Conservation (phyloP, 1,140 invertebrate species). For the Bombus pyrosoma region DNA sequence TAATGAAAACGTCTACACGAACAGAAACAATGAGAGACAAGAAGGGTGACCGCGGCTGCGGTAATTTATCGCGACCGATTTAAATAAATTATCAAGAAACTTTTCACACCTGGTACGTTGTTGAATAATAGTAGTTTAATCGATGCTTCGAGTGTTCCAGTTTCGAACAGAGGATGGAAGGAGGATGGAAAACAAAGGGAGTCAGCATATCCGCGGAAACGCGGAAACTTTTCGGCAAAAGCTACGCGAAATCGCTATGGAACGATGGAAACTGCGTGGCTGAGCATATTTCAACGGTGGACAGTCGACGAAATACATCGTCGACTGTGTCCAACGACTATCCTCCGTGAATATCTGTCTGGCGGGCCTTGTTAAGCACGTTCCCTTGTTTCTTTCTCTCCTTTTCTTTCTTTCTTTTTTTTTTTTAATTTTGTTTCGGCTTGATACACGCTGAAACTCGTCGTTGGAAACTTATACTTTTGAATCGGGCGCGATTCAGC, state of each 20-base stretch:
- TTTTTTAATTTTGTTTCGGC: background rate
- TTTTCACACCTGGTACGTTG: background rate
- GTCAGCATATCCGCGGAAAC: constrained; percentile 39
- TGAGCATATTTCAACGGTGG: constrained; percentile 51
- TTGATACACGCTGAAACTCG: constrained; percentile 32
- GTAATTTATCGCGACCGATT: constrained; percentile 42
- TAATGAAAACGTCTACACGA: constrained; percentile 3
- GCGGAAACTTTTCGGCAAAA: constrained; percentile 54
- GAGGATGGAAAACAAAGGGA: background rate
- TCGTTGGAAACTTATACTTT: constrained; percentile 46
- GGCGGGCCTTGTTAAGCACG: constrained; percentile 50
- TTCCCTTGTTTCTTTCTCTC: constrained; percentile 8
- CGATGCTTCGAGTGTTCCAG: constrained; percentile 42
- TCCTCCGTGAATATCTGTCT: constrained; percentile 54
- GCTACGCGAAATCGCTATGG: constrained; percentile 23
- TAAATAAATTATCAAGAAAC: constrained; percentile 42
- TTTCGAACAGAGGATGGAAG: background rate
- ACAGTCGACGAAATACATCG: constrained; percentile 51
- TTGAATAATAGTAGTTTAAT: constrained; percentile 56
- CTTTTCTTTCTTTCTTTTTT: background rate
- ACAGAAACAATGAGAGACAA: background rate
- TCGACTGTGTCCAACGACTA: constrained; percentile 47
- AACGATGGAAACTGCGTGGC: constrained; percentile 54
- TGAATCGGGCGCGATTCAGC: constrained; percentile 29
- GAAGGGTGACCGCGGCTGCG: too few species aligned